phyloP scores from a whole-genome alignment of 2,797 vertebrate species.

The Capromys pilorides region DNA sequence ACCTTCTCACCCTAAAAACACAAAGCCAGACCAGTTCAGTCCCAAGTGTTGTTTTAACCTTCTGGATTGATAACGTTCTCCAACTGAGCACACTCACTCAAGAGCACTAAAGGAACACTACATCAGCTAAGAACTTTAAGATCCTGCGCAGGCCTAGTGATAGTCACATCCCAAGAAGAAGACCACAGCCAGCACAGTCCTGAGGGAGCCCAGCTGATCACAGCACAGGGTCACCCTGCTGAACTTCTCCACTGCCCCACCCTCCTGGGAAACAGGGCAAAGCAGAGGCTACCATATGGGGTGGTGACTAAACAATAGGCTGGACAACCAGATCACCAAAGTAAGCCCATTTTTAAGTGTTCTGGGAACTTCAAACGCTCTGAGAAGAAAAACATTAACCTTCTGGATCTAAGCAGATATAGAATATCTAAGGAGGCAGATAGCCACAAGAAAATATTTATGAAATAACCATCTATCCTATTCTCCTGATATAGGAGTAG shows the following conservation, averaged over 20 bases:
- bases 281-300: neutral
- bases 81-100: neutral
- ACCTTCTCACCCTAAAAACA: neutral
- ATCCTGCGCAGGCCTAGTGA: neutral
- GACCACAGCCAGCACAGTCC: neutral
- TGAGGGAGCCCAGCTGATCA: neutral
- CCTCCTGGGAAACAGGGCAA: neutral
- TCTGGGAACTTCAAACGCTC: neutral
- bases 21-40: neutral
- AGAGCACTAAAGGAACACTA: neutral
- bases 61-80: neutral
- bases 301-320: neutral
- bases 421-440: neutral
- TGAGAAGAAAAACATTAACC: neutral
- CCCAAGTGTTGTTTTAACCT: neutral
- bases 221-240: neutral
- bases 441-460: neutral
- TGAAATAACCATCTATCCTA: neutral
- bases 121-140: neutral
- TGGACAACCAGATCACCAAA: neutral
- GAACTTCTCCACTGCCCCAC: neutral
- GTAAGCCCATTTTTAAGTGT: slow-evolving; percentile 2
- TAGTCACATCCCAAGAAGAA: neutral
- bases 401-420: neutral
- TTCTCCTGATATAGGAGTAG: neutral